A percentile compares a stretch with the other conserved stretches of the same genome.
These are phyloP conservation scores for Tanypteryx hageni DNA, from an alignment of 2,888 invertebrate genomes.

Conservation along the genomic window DNA sequence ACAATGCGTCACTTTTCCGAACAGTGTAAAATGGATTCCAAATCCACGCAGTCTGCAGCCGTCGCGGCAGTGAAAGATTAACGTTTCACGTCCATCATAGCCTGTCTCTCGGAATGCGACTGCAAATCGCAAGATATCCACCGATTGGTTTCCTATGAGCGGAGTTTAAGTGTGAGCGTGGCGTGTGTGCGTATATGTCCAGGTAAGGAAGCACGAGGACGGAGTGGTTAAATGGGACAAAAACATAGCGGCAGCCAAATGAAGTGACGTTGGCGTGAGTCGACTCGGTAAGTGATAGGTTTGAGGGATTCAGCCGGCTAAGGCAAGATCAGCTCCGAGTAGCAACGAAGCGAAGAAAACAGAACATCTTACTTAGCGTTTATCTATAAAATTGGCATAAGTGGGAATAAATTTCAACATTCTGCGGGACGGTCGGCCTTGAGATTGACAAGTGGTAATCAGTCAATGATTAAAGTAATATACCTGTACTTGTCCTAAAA, in stretches of 20 bases:
- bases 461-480: background rate
- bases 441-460: background rate
- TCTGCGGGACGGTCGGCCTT: background rate
- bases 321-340: background rate
- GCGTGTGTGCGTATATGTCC: background rate
- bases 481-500: no score
- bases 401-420: background rate
- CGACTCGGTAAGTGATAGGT: background rate
- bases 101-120: background rate
- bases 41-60: background rate
- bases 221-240: background rate
- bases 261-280: background rate
- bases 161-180: background rate
- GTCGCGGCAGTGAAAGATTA: background rate
- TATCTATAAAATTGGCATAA: background rate
- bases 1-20: background rate
- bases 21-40: background rate
- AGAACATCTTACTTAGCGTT: conserved; percentile 10
- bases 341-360: background rate
- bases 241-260: background rate
- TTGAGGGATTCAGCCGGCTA: background rate
- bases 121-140: background rate
- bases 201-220: background rate
- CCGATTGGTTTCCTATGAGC: background rate
- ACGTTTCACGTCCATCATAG: background rate